Evolutionary conservation across 2,113 vertebrate genomes (phyloP).

Genomic region (Phyllopteryx taeniolatus): DNA sequence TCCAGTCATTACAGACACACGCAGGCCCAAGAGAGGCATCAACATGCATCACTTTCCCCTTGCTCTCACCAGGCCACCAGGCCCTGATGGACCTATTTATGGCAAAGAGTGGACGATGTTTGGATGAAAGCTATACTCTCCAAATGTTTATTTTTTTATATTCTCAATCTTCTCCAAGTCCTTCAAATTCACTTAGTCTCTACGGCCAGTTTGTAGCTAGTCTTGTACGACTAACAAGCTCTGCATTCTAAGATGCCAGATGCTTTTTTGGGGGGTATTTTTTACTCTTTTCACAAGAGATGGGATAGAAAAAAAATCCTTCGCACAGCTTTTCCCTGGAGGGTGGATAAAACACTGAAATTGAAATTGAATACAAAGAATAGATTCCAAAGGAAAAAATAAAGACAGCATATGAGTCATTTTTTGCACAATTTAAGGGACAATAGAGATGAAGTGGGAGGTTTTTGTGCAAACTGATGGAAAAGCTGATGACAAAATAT

Average conservation of each 20-base stretch:
- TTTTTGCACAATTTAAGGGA: conserved; percentile 60
- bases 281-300: conserved; percentile 11
- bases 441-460: conserved; percentile 52
- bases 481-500: conserved; percentile 59
- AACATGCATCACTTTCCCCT: conserved; percentile 59
- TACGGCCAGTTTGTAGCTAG: conserved; percentile 31
- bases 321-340: conserved; percentile 43
- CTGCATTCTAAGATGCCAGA: conserved; percentile 28
- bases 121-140: conserved; percentile 48
- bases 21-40: conserved; percentile 53
- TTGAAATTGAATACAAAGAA: conserved; percentile 42
- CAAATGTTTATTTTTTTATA: conserved; percentile 62
- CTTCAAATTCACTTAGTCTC: conserved; percentile 34
- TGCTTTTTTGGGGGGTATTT: conserved; percentile 28
- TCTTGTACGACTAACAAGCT: conserved; percentile 32
- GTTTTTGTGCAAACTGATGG: conserved; percentile 56
- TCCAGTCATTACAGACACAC: conserved; percentile 68
- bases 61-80: conserved; percentile 48
- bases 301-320: conserved; percentile 25
- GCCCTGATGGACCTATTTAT: conserved; percentile 66
- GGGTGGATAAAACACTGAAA: conserved; percentile 44
- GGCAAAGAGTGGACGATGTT: conserved; percentile 57
- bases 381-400: conserved; percentile 25
- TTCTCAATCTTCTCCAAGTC: conserved; percentile 13
- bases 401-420: conserved; percentile 29